Conservation (phyloP, 2,113 vertebrate genomes). For the Chascanopsetta lugubris region DNA sequence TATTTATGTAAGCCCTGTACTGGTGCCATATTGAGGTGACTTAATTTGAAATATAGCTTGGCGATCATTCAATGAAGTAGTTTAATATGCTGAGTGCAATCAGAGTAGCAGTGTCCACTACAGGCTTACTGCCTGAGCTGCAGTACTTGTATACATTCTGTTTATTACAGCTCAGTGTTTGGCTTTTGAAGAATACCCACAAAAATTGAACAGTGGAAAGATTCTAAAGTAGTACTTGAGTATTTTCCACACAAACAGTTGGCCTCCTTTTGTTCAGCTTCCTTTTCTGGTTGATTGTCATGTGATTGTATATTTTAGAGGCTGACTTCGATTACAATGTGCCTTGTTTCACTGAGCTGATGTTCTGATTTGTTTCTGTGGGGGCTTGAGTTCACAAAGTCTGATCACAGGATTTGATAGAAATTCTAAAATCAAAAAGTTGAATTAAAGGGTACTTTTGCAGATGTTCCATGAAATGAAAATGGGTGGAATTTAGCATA, state of each 20-base stretch:
- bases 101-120: not conserved
- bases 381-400: not conserved
- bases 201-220: not conserved
- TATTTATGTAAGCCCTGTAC: not conserved
- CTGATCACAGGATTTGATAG: not conserved
- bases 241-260: too few species aligned
- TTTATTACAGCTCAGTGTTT: not conserved
- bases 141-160: not conserved
- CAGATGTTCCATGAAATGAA: not conserved
- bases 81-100: too few species aligned
- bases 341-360: not conserved
- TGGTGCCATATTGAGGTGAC: not conserved
- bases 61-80: not conserved
- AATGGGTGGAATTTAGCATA: not conserved
- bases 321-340: not conserved
- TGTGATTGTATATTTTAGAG: too few species aligned
- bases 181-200: not conserved
- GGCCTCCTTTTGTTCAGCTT: not conserved
- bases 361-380: not conserved
- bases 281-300: too few species aligned
- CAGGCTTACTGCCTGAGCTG: not conserved
- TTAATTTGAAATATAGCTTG: constrained; percentile 6
- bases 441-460: not conserved
- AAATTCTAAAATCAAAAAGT: not conserved
- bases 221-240: not conserved